Percentiles rank a stretch among this genome's conserved stretches.
These are phyloP conservation scores for Melanophora roralis DNA, from an alignment of 2,888 invertebrate genomes.

Conservation along the genomic window DNA sequence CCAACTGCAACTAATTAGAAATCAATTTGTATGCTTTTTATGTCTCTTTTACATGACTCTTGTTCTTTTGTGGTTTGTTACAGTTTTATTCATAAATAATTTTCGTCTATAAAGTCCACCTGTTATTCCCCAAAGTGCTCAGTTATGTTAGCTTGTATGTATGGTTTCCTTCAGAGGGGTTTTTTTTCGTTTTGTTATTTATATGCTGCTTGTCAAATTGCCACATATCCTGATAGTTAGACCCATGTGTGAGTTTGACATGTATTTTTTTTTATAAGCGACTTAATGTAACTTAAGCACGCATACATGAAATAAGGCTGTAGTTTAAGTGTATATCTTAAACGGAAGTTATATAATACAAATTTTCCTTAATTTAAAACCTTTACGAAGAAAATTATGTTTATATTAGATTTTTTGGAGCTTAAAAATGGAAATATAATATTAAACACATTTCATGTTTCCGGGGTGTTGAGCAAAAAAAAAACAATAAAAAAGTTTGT, in stretches of 20 bases:
- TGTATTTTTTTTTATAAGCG: constrained; percentile 14
- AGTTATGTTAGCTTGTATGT: constrained; percentile 25
- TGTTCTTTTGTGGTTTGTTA: constrained; percentile 48
- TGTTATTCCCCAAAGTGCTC: constrained; percentile 44
- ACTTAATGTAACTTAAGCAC: constrained; percentile 27
- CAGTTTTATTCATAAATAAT: constrained; percentile 47
- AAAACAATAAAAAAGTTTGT: no score
- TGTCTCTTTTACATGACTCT: constrained; percentile 40
- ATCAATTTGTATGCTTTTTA: constrained; percentile 72
- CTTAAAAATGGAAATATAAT: not conserved
- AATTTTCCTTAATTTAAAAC: constrained; percentile 22
- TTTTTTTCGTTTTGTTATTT: constrained; percentile 24
- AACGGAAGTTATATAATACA: constrained; percentile 32
- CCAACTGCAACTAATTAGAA: constrained; percentile 73
- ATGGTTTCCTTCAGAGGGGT: no score
- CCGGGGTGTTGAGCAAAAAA: no score
- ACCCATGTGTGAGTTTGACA: constrained; percentile 46
- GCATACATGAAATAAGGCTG: not conserved
- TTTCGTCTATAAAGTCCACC: constrained; percentile 53
- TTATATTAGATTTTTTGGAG: not conserved
- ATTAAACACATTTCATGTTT: no score
- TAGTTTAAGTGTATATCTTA: not conserved
- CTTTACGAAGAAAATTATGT: not conserved
- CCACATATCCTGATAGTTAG: constrained; percentile 48
- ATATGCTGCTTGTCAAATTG: constrained; percentile 37